phyloP scores from a whole-genome alignment of 2,113 vertebrate species.

The Trachemys scripta region DNA sequence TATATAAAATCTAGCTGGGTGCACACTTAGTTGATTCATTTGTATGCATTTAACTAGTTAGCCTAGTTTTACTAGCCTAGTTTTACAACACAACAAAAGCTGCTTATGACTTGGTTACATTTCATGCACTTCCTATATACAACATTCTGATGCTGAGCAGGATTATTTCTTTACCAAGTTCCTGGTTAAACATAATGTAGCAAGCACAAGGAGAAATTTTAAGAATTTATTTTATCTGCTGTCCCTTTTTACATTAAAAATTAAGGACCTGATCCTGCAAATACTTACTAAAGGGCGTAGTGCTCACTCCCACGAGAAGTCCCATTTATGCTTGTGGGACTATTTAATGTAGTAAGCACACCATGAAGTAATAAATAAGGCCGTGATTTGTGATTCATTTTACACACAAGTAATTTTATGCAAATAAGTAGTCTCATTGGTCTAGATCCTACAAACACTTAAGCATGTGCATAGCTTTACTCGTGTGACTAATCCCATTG shows the following conservation, averaged over 20 bases:
- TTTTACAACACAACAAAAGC: constrained; percentile 51
- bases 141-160: neutral
- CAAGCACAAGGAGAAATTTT: neutral
- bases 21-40: constrained; percentile 37
- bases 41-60: constrained; percentile 66
- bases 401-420: neutral
- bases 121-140: neutral
- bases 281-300: neutral
- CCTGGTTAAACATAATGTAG: neutral
- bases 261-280: neutral
- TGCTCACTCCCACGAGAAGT: neutral
- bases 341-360: neutral
- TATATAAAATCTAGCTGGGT: constrained; percentile 41
- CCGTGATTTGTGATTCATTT: neutral
- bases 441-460: neutral
- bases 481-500: fast-evolving
- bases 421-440: constrained; percentile 11
- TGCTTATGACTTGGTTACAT: constrained; percentile 43
- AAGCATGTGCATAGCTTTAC: neutral
- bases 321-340: neutral
- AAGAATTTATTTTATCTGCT: neutral
- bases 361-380: constrained; percentile 16
- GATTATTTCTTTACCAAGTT: neutral
- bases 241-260: neutral
- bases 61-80: constrained; percentile 70